phyloP scores from a whole-genome alignment of 92 coral and sea anemone genomes.

The Porites evermanni region DNA sequence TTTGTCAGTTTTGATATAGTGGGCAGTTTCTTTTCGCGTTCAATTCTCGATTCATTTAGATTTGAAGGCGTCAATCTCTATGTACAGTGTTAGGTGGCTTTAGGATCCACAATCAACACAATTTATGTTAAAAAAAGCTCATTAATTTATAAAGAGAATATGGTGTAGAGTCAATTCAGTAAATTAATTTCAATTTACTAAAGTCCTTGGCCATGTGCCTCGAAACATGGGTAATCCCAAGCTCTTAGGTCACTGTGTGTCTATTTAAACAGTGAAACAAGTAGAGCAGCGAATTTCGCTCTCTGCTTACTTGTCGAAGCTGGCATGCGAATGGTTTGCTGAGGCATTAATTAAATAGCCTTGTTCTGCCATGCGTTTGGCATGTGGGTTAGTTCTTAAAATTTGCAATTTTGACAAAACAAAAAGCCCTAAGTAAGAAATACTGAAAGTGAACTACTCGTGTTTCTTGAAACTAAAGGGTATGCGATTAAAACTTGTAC shows the following conservation, averaged over 20 bases:
- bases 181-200: slow-evolving; percentile 76
- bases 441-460: slow-evolving; percentile 20
- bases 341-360: slow-evolving; percentile 41
- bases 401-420: slow-evolving; percentile 37
- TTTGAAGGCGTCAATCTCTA: slow-evolving; percentile 31
- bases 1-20: background rate
- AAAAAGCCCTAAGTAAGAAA: background rate
- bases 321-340: slow-evolving; percentile 40
- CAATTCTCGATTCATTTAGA: background rate
- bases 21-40: background rate
- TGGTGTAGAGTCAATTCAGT: slow-evolving; percentile 67
- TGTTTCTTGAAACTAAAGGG: background rate
- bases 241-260: background rate
- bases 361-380: slow-evolving; percentile 68
- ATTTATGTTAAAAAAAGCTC: slow-evolving; percentile 36
- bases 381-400: slow-evolving; percentile 50
- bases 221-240: background rate
- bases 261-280: background rate
- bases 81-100: slow-evolving; percentile 62
- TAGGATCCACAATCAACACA: slow-evolving; percentile 55
- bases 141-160: slow-evolving; percentile 73
- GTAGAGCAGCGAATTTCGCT: background rate
- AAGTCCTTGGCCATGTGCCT: background rate
- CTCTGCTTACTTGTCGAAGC: slow-evolving; percentile 26
- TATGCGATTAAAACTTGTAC: background rate